Conservation (phyloP, 1,140 invertebrate genomes). For the Streblospio benedicti region DNA sequence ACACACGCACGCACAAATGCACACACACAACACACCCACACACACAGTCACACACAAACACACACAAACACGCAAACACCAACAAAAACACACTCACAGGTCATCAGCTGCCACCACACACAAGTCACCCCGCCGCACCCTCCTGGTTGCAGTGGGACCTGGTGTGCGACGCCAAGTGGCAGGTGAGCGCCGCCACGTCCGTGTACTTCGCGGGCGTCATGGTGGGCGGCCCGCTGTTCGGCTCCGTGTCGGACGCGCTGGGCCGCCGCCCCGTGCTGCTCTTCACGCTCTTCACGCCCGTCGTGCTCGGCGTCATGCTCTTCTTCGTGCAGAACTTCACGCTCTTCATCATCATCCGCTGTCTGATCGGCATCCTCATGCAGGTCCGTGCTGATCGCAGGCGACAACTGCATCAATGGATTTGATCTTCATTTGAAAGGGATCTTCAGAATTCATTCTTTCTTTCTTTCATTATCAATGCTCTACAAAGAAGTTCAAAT, state of each 20-base stretch:
- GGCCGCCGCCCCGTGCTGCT: neutral
- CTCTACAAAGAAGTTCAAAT: no score
- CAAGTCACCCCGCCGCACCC: neutral
- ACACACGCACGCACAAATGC: constrained; percentile 7
- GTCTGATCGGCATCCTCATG: neutral
- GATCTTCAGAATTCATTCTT: no score
- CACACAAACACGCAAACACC: constrained; percentile 13
- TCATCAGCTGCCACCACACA: neutral
- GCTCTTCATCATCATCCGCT: neutral
- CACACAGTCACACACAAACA: constrained; percentile 12
- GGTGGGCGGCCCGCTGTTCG: neutral
- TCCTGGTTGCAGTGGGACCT: neutral
- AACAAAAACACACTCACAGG: constrained; percentile 1
- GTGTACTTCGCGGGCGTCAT: neutral
- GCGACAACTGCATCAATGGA: no score
- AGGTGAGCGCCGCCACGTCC: neutral
- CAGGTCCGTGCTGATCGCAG: no score
- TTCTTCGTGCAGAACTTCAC: neutral
- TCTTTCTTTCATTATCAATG: no score
- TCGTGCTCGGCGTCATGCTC: neutral
- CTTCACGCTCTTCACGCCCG: neutral
- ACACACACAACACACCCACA: constrained; percentile 15
- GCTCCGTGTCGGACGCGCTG: neutral
- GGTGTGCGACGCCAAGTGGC: neutral
- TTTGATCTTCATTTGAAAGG: no score